Conservation (phyloP, 2,113 vertebrate species). For the Morone chrysops region DNA sequence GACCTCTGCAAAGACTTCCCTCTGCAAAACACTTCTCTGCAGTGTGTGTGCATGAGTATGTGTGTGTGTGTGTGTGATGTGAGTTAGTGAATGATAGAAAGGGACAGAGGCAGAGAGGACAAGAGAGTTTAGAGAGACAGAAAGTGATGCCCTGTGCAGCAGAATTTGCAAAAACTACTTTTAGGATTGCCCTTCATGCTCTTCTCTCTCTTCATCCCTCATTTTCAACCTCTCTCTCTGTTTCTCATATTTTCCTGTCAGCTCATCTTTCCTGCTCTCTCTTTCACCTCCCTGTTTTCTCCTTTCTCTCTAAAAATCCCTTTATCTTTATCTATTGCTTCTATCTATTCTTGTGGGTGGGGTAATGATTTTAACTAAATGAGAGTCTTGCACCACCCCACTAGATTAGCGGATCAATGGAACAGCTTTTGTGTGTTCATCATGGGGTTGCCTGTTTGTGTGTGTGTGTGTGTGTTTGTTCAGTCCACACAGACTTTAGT, state of each 20-base stretch:
- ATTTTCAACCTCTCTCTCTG: not conserved
- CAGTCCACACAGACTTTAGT: constrained; percentile 33
- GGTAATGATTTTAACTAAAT: constrained; percentile 76
- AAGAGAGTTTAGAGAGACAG: constrained; percentile 8
- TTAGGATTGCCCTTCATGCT: constrained; percentile 1
- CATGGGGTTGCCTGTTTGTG: constrained; percentile 4
- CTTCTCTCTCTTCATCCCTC: not conserved
- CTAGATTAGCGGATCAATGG: constrained; percentile 74
- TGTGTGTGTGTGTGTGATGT: constrained; percentile 19
- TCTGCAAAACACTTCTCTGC: constrained; percentile 61
- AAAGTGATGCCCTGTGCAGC: constrained; percentile 22
- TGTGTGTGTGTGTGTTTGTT: constrained; percentile 20
- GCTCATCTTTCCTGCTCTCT: not conserved
- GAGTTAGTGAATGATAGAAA: not conserved
- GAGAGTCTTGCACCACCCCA: constrained; percentile 68
- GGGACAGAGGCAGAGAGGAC: constrained; percentile 24
- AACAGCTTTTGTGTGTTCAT: constrained; percentile 55
- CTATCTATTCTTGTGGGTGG: constrained; percentile 49
- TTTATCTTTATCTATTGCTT: constrained; percentile 62
- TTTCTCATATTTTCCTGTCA: constrained; percentile 7
- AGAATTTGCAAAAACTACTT: constrained; percentile 32
- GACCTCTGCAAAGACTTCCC: constrained; percentile 65
- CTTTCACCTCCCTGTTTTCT: constrained; percentile 12
- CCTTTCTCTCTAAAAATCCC: constrained; percentile 36
- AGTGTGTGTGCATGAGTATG: constrained; percentile 20